Base-by-base conservation (phyloP, 2,888 invertebrate species). In the Acanthosepion lycidas region DNA sequence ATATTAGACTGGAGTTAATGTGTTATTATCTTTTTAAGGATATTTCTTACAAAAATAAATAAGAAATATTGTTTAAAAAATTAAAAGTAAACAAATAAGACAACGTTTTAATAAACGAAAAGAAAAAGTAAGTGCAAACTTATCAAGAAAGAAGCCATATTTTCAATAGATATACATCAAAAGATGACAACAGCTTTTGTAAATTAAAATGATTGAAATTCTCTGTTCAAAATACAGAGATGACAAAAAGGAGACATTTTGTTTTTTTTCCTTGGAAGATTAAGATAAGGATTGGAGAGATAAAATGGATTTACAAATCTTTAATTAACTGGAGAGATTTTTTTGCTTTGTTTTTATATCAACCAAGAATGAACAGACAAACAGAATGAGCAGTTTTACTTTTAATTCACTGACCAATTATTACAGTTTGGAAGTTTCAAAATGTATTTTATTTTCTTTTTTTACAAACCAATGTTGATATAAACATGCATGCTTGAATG, bases 211-310 rank as follows among this genome's bases (percentile, higher is more conserved):
- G n/a, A 78, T 28, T 28, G 28, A n/a, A 78, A 78, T 28, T 6
- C 78, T 78, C 78, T n/a, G n/a, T 78, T 28, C 8, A 78, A 78
- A 78, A 78, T 9, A 26, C 28, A 26, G 2, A 26, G 8, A 64
- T 9, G 6, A 26, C 26, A 26, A 78, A 78, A 78, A 78, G n/a
- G 28, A 78, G 12, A 23, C 28, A 78, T 28, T 28, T 28, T 26
- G 23, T 23, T 64, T 64, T 64, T 64, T 64, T 26, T 12, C 28
- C 28, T 78, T 78, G 8, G 12, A 78, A 78, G 28, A 78, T 23
- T 28, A 78, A 78, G 78, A 78, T n/a, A 78, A 78, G 78, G 78
- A 78, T 78, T 78, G n/a, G 28, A 78, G n/a, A 78, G 78, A 78
- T 78, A 78, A 78, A 78, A 78, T 78, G 78, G 78, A 78, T 78